These are phyloP conservation scores for Urechis unicinctus DNA, from an alignment of 2,888 invertebrate species.

Conservation along the genomic window DNA sequence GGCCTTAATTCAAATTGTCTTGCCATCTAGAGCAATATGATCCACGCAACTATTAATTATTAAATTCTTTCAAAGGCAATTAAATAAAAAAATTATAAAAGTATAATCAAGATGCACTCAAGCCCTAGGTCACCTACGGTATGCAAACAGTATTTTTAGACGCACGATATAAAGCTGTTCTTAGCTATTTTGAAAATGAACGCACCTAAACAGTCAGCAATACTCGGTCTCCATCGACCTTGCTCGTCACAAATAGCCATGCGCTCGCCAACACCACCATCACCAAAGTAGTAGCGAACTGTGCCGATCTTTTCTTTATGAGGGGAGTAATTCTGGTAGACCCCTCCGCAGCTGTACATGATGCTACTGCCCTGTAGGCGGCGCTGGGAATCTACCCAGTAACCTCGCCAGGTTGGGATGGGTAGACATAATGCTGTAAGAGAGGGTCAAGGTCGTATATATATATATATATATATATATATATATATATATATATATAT, in stretches of 20 bases:
- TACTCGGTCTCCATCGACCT: background rate
- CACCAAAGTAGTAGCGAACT: background rate
- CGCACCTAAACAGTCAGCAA: background rate
- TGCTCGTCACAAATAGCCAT: background rate
- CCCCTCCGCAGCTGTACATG: background rate
- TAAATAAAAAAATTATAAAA: too few species aligned
- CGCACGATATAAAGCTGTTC: too few species aligned
- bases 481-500: background rate
- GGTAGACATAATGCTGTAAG: background rate
- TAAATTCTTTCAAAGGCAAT: too few species aligned
- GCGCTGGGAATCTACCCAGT: background rate
- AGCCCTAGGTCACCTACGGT: too few species aligned
- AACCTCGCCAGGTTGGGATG: background rate
- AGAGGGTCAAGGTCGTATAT: background rate
- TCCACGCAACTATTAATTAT: too few species aligned
- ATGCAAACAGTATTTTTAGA: too few species aligned
- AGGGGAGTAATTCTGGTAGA: background rate
- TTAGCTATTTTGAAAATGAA: too few species aligned
- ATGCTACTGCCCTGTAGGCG: background rate
- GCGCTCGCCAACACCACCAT: background rate
- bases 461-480: background rate
- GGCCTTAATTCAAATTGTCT: too few species aligned
- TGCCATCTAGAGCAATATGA: too few species aligned
- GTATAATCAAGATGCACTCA: too few species aligned
- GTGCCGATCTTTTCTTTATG: background rate